A percentile compares a stretch with the other conserved stretches of the same genome.
Evolutionary conservation across 2,113 vertebrate species (phyloP).

Genomic region (Siniperca chuatsi): DNA sequence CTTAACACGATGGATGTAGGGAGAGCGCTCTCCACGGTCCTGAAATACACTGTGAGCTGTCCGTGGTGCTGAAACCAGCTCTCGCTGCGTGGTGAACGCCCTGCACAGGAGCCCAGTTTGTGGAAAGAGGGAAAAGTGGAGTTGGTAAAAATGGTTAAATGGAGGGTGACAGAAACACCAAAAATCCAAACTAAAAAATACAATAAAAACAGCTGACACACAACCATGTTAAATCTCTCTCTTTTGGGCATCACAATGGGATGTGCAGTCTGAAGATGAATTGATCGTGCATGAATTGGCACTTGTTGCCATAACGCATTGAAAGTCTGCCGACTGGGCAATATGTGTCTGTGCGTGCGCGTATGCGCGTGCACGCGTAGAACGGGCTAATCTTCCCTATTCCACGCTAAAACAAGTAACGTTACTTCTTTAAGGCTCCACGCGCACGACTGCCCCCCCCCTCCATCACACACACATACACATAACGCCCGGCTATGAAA

Average conservation of each 20-base stretch:
- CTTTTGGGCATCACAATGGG: not conserved
- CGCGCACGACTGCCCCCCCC: constrained; percentile 59
- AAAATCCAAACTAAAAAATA: not conserved
- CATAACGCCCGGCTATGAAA: not conserved
- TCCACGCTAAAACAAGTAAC: constrained; percentile 57
- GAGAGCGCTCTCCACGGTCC: constrained; percentile 55
- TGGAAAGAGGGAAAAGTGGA: constrained; percentile 12
- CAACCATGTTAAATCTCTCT: not conserved
- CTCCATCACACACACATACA: constrained; percentile 2
- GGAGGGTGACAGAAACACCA: not conserved
- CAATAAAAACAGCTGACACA: not conserved
- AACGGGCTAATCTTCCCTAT: constrained; percentile 51
- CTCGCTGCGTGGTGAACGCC: constrained; percentile 75
- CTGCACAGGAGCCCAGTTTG: constrained; percentile 64
- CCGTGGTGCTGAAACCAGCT: constrained; percentile 77
- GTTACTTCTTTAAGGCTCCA: constrained; percentile 55
- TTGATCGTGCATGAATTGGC: constrained; percentile 69
- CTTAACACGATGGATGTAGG: not conserved
- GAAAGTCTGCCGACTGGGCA: constrained; percentile 47
- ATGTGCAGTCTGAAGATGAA: constrained; percentile 16
- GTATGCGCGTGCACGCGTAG: constrained; percentile 17
- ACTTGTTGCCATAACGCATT: constrained; percentile 78
- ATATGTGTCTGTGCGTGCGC: constrained; percentile 20
- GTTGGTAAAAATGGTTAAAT: not conserved
- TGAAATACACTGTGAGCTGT: constrained; percentile 63